phyloP scores from a whole-genome alignment of 2,113 vertebrate species.

The Chionomys nivalis region DNA sequence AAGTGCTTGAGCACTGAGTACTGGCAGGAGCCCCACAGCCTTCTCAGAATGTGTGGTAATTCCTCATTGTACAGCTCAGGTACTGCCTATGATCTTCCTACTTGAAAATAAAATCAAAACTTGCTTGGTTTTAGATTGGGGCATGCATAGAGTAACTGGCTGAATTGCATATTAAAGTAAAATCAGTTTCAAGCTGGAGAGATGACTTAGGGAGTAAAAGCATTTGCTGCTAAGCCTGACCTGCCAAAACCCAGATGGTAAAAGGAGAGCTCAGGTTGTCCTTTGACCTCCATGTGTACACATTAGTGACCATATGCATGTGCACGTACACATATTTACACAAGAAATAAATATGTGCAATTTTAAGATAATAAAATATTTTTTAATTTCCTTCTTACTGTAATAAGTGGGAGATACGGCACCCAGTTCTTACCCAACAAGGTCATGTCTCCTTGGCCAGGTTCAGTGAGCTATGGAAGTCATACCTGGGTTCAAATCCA shows the following conservation, averaged over 20 bases:
- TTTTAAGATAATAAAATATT: background rate
- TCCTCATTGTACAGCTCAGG: background rate
- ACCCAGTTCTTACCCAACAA: background rate
- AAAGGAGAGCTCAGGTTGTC: background rate
- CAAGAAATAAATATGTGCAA: background rate
- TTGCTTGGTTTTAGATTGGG: background rate
- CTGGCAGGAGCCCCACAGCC: background rate
- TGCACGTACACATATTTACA: background rate
- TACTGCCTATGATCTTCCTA: background rate
- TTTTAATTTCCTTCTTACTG: background rate
- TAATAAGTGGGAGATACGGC: fast-evolving
- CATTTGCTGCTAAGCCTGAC: background rate
- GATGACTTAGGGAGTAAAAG: background rate
- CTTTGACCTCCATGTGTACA: background rate
- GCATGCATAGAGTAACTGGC: background rate
- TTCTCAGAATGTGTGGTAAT: background rate
- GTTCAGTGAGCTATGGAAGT: background rate
- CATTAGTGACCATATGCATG: background rate
- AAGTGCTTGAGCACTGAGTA: background rate
- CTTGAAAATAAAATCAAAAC: slow-evolving; percentile 18
- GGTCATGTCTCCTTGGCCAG: background rate
- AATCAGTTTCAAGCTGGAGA: background rate
- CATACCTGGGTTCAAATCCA: background rate
- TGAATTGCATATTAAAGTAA: background rate
- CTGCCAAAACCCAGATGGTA: background rate